Evolutionary conservation across 1,140 invertebrate genomes (phyloP), one percentile per base, ranked within the genome.

Genomic region (Trichogramma pretiosum): DNA sequence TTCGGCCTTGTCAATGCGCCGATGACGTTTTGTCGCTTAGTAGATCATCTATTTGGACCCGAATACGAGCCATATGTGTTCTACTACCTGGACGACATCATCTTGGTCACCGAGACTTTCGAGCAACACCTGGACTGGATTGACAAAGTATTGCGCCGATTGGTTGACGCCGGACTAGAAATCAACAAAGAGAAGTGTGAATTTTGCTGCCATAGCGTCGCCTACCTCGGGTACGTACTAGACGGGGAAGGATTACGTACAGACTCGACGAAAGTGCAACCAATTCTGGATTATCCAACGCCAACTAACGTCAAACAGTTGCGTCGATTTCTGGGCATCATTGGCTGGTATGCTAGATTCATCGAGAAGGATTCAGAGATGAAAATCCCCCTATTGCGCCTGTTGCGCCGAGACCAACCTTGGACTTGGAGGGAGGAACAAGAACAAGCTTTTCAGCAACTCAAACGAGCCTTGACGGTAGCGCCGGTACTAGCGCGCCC

Each of bases 261-360:
- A 8, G 32, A 34, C n/a, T n/a, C n/a, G n/a, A n/a, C n/a, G n/a
- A 36, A 36, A n/a, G 13, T 13, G 5, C 16, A 16, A 16, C 16
- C 14, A 7, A 0, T 36, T 16, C 3, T 5, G 13, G 17, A 36
- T 3, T 36, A 18, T 14, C 14, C 10, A 21, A 23, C 16, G 17
- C 36, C 26, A 14, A 16, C 10, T 1, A 30, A 13, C 18, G 24
- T 21, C 1, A 47, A 47, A 22, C 45, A 47, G 28, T 14, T 47
- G 24, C 13, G 21, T 5, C 45, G 30, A 17, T 47, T 47, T 23
- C 24, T 47, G 9, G 36, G 45, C 2, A 13, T 39, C 3, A 36
- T 36, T 0, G 36, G 36, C 1, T 47, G 30, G 17, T 39, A 32
- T 19, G 24, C 24, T 13, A 46, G 28, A 14, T 46, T 24, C 23